Base-by-base conservation (phyloP, 2,113 vertebrate genomes). In the Thryonomys swinderianus region DNA sequence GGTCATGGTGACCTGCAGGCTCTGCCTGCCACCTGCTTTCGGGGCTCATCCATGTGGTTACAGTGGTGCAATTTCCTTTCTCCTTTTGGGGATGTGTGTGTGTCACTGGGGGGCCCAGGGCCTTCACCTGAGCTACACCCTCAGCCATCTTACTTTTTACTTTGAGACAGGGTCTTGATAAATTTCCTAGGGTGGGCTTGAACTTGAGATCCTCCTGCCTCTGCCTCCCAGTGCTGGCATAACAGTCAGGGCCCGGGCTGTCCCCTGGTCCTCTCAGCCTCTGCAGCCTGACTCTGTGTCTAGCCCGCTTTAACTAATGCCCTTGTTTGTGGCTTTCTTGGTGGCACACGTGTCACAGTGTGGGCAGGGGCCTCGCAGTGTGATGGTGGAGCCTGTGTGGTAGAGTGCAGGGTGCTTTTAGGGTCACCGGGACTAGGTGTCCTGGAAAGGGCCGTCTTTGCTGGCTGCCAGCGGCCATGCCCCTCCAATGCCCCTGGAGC, bases 401-500 rank as follows among this genome's bases (percentile, higher is more conserved):
- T 20, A 71, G 48, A 16, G 34, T 23, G 40, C 4, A 21, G 34
- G 42, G 30, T 0, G 12, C 0, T 11, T 18, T 25, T 21, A 16
- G 45, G 48, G n/a, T 42, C 11, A 0, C 0, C 16, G 4, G 37
- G 23, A 14, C 32, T 32, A 9, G 14, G 51, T 8, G 18, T 42
- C 55, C 25, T 0, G 0, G 10, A 67, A 69, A 25, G 69, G 0
- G 0, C 34, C 48, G 18, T 40, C 55, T 9, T 1, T 78, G 76
- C 81, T 40, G 71, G 84, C 18, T 1, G 25, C 25, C 5, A 4
- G 37, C 0, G 3, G 55, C 59, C 1, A 0, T 3, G 14, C 4
- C 61, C 11, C 5, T 51, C n/a, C 1, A 0, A 59, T 0, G 13
- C 64, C 59, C 76, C n/a, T 61, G 76, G 76, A 23, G 37, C 51